These are phyloP conservation scores for Oscheius sp. DNA, from an alignment of 2,888 invertebrate genomes.

Conservation along the genomic window DNA sequence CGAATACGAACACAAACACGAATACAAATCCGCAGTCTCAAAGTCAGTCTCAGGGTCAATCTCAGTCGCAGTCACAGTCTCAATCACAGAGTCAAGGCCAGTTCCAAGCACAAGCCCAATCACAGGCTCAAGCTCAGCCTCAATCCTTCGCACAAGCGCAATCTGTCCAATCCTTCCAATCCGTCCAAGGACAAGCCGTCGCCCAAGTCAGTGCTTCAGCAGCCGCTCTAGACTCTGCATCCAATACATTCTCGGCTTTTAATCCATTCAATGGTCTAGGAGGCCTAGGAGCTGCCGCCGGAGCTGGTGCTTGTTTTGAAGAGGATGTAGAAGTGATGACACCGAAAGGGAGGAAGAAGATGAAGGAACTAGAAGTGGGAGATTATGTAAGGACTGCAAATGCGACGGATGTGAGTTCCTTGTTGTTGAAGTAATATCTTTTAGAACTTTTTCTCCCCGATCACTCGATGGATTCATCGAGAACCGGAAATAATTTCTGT, in stretches of 20 bases:
- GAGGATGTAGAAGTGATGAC: conserved; percentile 43
- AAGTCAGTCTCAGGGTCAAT: not conserved
- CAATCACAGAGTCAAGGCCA: not conserved
- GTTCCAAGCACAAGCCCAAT: not conserved
- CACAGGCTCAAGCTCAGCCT: conserved; percentile 3
- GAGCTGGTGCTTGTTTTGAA: conserved; percentile 43
- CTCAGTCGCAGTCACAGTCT: not conserved
- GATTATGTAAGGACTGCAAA: conserved; percentile 43
- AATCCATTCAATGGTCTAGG: no score
- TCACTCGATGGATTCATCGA: conserved; percentile 7
- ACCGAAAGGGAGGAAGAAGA: conserved; percentile 38
- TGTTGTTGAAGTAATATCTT: not conserved
- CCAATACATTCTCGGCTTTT: not conserved
- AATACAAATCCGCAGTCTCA: not conserved
- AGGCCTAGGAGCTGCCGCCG: not conserved
- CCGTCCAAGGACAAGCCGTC: not conserved
- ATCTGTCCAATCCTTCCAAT: not conserved
- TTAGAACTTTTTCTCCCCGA: conserved; percentile 40
- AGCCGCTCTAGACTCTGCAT: not conserved
- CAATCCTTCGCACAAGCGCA: not conserved
- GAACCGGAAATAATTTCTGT: no score
- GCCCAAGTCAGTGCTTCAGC: not conserved
- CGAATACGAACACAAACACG: not conserved
- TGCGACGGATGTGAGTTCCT: not conserved
- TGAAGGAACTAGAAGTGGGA: conserved; percentile 41